Base-by-base conservation (phyloP, 2,113 vertebrate species). In the Hemiprocne comata region DNA sequence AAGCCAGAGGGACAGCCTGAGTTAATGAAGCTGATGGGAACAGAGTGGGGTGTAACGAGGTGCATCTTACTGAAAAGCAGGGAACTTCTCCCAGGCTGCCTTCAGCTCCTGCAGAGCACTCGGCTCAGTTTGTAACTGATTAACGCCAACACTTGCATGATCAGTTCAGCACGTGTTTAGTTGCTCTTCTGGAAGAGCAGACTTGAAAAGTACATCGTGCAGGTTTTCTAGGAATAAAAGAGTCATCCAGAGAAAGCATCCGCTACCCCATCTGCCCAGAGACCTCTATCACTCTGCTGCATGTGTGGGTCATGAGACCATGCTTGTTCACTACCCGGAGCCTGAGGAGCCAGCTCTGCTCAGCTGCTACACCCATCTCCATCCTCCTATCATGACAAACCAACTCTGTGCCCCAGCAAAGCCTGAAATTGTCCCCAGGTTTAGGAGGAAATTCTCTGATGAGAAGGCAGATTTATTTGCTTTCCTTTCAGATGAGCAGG, bases 191-290 rank as follows among this genome's bases (percentile, higher is more conserved):
- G 78, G 74, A 95, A 71, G 26, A 75, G 58, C 1, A 2, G 60
- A 28, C 83, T 90, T 62, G 78, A 65, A 94, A 95, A 84, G 82
- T 66, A 24, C 50, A 75, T 60, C 8, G 4, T 11, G 0, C 64
- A 38, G 57, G 70, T 74, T 93, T 91, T 81, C 81, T 89, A 74
- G 87, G 80, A 90, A 88, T 64, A 76, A 84, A 38, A 88, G 76
- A 65, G 67, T 90, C 5, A 5, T 71, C 28, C 69, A 74, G 65
- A 83, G 78, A 64, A 88, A 88, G 34, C 57, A 69, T 14, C 29
- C 48, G 26, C 10, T 48, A n/a, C 19, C 66, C 61, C 74, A 42
- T 28, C 73, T 58, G 54, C 78, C 70, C 53, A 34, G 80, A 84
- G 54, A 50, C 26, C 81, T 61, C 66, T 67, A 36, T 75, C 10